phyloP scores from a whole-genome alignment of 2,888 invertebrate genomes.

The Andricus quercusramuli region DNA sequence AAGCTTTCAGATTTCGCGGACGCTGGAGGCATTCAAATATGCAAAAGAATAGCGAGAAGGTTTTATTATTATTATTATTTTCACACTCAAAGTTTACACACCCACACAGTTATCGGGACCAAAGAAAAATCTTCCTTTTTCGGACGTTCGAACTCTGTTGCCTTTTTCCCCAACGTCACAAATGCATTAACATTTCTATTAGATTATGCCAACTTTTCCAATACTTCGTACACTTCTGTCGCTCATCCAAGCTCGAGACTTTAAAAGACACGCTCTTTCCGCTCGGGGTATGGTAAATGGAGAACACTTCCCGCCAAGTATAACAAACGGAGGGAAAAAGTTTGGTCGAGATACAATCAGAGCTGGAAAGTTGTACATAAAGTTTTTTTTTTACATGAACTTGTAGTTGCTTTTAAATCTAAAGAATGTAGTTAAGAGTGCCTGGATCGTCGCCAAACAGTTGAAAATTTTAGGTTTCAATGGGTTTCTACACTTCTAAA shows the following conservation, averaged over 20 bases:
- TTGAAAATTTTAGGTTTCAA: not conserved
- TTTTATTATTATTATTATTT: not conserved
- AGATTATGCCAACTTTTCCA: constrained; percentile 40
- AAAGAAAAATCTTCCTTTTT: constrained; percentile 6
- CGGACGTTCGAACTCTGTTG: constrained; percentile 16
- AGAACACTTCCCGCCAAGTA: constrained; percentile 34
- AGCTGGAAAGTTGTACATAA: constrained; percentile 28
- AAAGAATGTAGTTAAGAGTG: not conserved
- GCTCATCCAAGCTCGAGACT: constrained; percentile 38
- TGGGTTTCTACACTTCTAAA: not conserved
- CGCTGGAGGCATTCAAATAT: constrained; percentile 50
- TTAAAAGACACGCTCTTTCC: constrained; percentile 37
- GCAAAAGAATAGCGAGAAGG: constrained; percentile 48
- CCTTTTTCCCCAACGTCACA: not conserved
- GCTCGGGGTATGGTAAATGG: constrained; percentile 26
- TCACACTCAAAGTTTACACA: constrained; percentile 11
- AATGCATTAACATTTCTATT: constrained; percentile 40
- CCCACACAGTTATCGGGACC: not conserved
- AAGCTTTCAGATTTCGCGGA: constrained; percentile 45
- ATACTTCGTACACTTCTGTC: constrained; percentile 36
- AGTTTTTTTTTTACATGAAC: constrained; percentile 21
- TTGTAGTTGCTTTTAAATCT: not conserved
- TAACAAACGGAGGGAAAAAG: constrained; percentile 35
- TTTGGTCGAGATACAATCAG: constrained; percentile 27
- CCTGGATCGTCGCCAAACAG: not conserved